Evolutionary conservation across 2,888 invertebrate species (phyloP), one percentile per base, ranked within the genome.

Genomic region (Ephialtes manifestator): DNA sequence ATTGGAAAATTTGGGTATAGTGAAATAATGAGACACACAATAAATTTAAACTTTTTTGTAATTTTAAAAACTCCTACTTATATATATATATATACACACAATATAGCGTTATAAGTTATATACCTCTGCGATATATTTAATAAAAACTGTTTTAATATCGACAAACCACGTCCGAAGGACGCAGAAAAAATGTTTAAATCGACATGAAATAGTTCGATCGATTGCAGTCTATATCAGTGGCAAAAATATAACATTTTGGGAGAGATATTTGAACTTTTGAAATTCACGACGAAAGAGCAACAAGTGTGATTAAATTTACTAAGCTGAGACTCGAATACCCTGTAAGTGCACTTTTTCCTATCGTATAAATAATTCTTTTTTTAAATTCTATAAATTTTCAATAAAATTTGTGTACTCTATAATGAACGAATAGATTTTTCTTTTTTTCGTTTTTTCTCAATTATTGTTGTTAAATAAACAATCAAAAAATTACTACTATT

Each of bases 301-400:
- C 4, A 13, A 11, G 11, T 24, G 24, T 13, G 24, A 13, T n/a
- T 51, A 51, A 28, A 28, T 58, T 58, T 1, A 58, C 28, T 2
- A 24, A 28, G 11, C 13, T 4, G 28, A 58, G 24, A 13, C 24
- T 58, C 55, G 11, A 55, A 24, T 55, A 55, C 55, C 24, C 55
- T 55, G 55, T 55, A 55, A 58, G 55, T 24, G 28, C 55, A 58
- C 55, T 58, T 58, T 58, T 28, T 58, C 10, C 53, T 58, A 13
- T 13, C 13, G 13, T 24, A 28, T 58, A 24, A n/a, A 51, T 15
- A 58, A 28, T 28, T 55, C n/a, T n/a, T 20, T 18, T 7, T 55
- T n/a, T 5, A 51, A 7, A 18, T 18, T 18, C n/a, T 18, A 53
- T 18, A 24, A 55, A 55, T n/a, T 20, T 4, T 3, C 11, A 8